These are phyloP conservation scores for Catalaphyllia jardinei DNA, from an alignment of 64 coral and sea anemone genomes.

Conservation along the genomic window DNA sequence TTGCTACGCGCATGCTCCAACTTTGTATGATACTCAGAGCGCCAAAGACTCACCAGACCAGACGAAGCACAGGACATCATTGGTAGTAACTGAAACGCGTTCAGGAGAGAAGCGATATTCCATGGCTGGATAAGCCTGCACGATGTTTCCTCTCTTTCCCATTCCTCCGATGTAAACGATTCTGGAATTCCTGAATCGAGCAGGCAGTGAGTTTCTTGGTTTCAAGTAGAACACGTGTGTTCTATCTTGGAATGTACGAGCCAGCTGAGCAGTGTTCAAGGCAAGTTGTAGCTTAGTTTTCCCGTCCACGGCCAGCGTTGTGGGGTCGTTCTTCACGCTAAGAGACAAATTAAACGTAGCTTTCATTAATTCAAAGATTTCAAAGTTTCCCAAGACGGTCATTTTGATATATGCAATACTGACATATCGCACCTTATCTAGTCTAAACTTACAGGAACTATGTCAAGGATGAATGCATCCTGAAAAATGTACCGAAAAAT, in stretches of 20 bases:
- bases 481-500: too few relatives aligned
- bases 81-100: conserved; percentile 18
- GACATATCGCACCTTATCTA: too few relatives aligned
- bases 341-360: background rate
- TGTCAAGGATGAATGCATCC: too few relatives aligned
- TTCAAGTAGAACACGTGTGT: conserved; percentile 42
- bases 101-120: conserved; percentile 59
- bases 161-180: conserved; percentile 56
- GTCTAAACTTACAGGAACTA: too few relatives aligned
- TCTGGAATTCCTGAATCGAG: background rate
- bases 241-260: conserved; percentile 58
- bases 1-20: background rate
- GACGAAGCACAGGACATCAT: conserved; percentile 49
- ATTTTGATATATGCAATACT: too few relatives aligned
- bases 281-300: conserved; percentile 40
- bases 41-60: conserved; percentile 43
- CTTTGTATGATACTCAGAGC: background rate
- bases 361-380: background rate
- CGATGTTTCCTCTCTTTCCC: conserved; percentile 64
- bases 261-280: conserved; percentile 38
- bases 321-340: conserved; percentile 46
- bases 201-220: conserved; percentile 11
- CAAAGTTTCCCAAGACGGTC: too few relatives aligned
- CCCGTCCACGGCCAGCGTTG: conserved; percentile 12
- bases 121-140: conserved; percentile 64